Conservation (phyloP, 1,140 invertebrate species). For the Temnothorax nylanderi region DNA sequence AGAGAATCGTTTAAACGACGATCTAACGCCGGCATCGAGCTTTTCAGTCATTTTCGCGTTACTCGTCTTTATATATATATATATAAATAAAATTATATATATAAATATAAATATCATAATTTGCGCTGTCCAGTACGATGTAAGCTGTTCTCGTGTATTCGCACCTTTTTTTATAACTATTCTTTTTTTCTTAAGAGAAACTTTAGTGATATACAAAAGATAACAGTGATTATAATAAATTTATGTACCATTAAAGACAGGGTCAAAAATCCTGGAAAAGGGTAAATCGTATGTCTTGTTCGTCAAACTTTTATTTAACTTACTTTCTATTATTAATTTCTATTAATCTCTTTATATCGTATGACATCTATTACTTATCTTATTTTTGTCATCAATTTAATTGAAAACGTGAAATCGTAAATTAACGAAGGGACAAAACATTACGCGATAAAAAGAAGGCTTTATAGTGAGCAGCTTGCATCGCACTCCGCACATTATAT, state of each 20-base stretch:
- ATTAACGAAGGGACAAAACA: conserved; percentile 31
- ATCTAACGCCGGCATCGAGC: conserved; percentile 24
- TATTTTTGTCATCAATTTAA: neutral
- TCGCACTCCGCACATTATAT: conserved; percentile 65
- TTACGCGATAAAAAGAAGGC: conserved; percentile 16
- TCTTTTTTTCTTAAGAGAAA: neutral
- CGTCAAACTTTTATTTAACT: neutral
- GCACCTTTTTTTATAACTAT: neutral
- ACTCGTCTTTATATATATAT: conserved; percentile 27
- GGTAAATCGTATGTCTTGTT: neutral
- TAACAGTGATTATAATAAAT: neutral
- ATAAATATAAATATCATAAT: conserved; percentile 46
- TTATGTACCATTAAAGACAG: neutral
- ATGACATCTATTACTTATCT: neutral
- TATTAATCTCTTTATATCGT: neutral
- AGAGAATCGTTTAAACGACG: neutral
- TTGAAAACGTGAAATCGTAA: neutral
- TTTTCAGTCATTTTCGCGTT: conserved; percentile 31
- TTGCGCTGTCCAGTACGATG: conserved; percentile 30
- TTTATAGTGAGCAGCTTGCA: conserved; percentile 71
- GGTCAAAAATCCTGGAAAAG: neutral
- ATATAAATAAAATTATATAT: neutral
- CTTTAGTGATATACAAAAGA: neutral
- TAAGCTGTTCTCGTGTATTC: neutral
- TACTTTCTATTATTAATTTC: neutral